Evolutionary conservation across 1,140 invertebrate species (phyloP), one percentile per base, ranked within the genome.

Genomic region (Reticulitermes speratus): DNA sequence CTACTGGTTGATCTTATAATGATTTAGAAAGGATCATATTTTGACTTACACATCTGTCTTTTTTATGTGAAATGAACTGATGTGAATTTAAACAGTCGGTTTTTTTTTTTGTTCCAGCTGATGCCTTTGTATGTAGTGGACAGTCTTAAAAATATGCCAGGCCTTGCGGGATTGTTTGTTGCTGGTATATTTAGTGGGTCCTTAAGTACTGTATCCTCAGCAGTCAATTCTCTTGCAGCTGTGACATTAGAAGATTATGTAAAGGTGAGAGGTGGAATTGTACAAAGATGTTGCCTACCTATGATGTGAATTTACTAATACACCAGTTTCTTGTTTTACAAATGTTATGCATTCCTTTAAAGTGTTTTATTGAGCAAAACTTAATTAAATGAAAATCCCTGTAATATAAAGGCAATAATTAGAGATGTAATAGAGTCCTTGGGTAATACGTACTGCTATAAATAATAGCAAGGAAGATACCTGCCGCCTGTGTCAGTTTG

Each of bases 211-310:
- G 94, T 98, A 82, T 97, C 96, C 0, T 96, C 97, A 16, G 93
- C 95, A 44, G 91, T 97, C 52, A 98, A 97, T 90, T 96, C 96
- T 21, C 91, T 98, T 38, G 95, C 97, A 23, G 96, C 97, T 23
- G 96, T 98, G n/a, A 97, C 96, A 2, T 92, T 97, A 86, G 95
- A 97, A 89, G 97, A 98, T 91, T 97, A 96, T 89, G 90, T 96
- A 3, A 95, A 95, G 89, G 86, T 86, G 38, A n/a, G 48, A 84
- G 44, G 7, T 32, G 32, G 44, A 19, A 83, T 30, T 7, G n/a
- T 44, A 83, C 44, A 12, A 82, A 7, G 6, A 82, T 32, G 19
- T 82, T 83, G 44, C 30, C 23, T 19, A 52, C 30, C 19, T 48
- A 23, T 8, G 21, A 16, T 6, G 1, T 84, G 25, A 84, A 23